Evolutionary conservation across 2,888 invertebrate genomes (phyloP).

Genomic region (Agapetus fuscipes): DNA sequence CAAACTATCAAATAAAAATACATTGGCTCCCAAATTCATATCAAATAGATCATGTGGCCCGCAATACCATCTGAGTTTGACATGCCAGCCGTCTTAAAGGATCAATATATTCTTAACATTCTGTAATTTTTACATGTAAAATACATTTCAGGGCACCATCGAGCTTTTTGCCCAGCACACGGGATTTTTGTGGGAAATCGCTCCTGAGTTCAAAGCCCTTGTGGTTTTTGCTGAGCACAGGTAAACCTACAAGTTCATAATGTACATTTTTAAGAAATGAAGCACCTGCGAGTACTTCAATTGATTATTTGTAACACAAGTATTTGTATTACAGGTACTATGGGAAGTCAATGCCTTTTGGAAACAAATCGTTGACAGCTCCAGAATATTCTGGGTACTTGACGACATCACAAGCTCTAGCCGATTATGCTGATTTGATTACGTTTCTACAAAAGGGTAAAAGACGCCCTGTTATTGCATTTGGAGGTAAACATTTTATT

Average conservation of each 20-base stretch:
- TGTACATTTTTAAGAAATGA: no score
- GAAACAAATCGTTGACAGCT: conserved; percentile 58
- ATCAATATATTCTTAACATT: background rate
- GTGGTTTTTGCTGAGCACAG: conserved; percentile 92
- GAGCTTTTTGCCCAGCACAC: conserved; percentile 83
- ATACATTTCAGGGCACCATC: conserved; percentile 66
- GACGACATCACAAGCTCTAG: conserved; percentile 84
- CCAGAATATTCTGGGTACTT: conserved; percentile 70
- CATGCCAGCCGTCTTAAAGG: no score
- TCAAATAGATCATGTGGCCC: background rate
- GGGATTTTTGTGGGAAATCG: conserved; percentile 91
- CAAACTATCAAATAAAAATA: conserved; percentile 5
- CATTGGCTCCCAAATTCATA: no score
- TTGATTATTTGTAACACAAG: background rate
- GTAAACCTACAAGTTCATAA: conserved; percentile 24
- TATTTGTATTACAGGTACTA: conserved; percentile 57
- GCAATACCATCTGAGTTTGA: conserved; percentile 1
- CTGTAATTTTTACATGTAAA: background rate
- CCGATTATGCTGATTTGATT: conserved; percentile 82
- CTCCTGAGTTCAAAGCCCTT: conserved; percentile 65
- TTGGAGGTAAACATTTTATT: conserved; percentile 40
- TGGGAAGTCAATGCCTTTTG: conserved; percentile 83
- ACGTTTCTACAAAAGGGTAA: conserved; percentile 48
- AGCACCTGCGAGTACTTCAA: no score
- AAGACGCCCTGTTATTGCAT: conserved; percentile 70